phyloP scores from a whole-genome alignment of 2,113 vertebrate genomes.

The Scomber scombrus region DNA sequence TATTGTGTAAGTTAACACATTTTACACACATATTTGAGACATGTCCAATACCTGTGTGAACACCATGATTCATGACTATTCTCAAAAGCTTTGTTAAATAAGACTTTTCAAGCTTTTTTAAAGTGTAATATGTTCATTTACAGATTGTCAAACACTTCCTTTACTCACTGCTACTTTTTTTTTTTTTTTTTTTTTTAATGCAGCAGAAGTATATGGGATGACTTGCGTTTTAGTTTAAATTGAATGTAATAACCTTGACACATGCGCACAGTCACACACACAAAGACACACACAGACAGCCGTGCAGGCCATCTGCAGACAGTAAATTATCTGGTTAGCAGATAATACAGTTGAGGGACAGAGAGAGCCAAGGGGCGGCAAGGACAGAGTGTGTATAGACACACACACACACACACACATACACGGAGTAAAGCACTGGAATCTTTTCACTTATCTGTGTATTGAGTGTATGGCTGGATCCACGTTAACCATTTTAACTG shows the following conservation, averaged over 20 bases:
- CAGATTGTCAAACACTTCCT: background rate
- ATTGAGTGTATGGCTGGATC: constrained; percentile 8
- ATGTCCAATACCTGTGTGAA: background rate
- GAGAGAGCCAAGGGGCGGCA: constrained; percentile 16
- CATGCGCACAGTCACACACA: constrained; percentile 7
- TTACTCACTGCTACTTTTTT: no score
- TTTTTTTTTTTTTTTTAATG: background rate
- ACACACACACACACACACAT: constrained; percentile 25
- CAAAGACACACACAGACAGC: constrained; percentile 37
- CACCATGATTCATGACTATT: no score
- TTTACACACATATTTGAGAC: background rate
- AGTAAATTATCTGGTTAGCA: constrained; percentile 70
- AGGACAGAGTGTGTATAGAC: background rate
- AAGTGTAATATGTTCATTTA: background rate
- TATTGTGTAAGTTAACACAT: background rate
- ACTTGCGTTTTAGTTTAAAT: constrained; percentile 50
- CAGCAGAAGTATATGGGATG: constrained; percentile 14
- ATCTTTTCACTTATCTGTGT: constrained; percentile 17
- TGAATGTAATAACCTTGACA: constrained; percentile 56
- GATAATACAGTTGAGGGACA: constrained; percentile 46
- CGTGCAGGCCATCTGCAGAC: constrained; percentile 67
- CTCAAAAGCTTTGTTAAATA: no score
- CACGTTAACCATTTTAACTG: background rate
- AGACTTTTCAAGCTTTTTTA: background rate
- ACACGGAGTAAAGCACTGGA: background rate